Evolutionary conservation across 2,113 vertebrate species (phyloP).

Genomic region (Odocoileus hemionus): DNA sequence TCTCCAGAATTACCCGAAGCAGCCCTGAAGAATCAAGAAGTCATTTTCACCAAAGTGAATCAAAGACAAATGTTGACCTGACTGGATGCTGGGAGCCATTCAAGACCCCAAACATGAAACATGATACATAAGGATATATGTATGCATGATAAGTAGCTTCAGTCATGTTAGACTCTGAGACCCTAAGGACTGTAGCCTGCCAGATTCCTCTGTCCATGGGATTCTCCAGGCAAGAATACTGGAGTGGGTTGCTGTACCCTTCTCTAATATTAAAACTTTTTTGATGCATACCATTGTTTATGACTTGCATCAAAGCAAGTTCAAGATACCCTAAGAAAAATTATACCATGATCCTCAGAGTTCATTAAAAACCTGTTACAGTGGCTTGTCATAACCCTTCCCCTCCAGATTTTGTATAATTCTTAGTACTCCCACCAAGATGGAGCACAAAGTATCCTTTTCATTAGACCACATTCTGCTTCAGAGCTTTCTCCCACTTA

Average conservation of each 20-base stretch:
- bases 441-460: neutral
- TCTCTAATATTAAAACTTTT: neutral
- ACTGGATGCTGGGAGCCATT: neutral
- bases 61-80: neutral
- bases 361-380: neutral
- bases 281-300: neutral
- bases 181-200: neutral
- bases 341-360: neutral
- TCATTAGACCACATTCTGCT: neutral
- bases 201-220: neutral
- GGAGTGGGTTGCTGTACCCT: neutral
- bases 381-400: neutral
- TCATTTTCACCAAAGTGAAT: neutral
- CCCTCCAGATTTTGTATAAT: constrained; percentile 7
- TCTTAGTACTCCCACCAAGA: neutral
- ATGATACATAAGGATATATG: neutral
- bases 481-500: neutral
- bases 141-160: neutral
- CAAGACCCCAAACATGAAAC: neutral
- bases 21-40: neutral
- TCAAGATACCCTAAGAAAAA: neutral
- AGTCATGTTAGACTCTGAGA: neutral
- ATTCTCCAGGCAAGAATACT: neutral
- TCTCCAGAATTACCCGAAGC: neutral
- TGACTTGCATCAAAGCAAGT: neutral